A percentile compares a stretch with the other conserved stretches of the same genome.
Conservation (phyloP, 2,888 invertebrate species). For the Dolomedes plantarius region DNA sequence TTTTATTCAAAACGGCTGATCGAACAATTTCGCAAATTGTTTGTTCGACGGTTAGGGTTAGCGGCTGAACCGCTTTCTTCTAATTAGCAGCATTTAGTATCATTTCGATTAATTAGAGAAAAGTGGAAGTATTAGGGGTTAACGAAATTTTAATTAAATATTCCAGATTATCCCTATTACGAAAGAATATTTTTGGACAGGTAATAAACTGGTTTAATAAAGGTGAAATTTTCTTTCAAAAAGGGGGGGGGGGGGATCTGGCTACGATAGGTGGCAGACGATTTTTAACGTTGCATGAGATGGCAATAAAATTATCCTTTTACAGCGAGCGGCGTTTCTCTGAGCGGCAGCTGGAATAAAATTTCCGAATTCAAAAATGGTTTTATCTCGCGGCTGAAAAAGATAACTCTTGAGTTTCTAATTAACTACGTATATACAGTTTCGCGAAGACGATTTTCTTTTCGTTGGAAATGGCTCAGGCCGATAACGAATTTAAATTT, state of each 20-base stretch:
- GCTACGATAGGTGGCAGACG: neutral
- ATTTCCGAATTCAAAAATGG: no score
- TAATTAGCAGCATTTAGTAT: neutral
- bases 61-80: neutral
- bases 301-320: no score
- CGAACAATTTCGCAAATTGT: neutral
- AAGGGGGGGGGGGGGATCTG: no score
- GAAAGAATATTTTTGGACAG: neutral
- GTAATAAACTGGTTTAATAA: neutral
- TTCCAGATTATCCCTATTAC: neutral
- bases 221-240: neutral
- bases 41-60: neutral
- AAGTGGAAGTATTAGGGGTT: neutral
- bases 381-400: no score
- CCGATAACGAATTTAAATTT: no score
- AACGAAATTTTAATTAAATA: conserved; percentile 2
- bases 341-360: no score
- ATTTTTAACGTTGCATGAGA: neutral
- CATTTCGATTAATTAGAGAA: neutral
- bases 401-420: no score
- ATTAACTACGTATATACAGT: no score
- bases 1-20: neutral
- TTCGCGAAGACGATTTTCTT: no score
- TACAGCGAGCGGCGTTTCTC: no score
- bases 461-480: no score